These are phyloP conservation scores for Cygnus atratus DNA, from an alignment of 2,113 vertebrate genomes.

Conservation along the genomic window DNA sequence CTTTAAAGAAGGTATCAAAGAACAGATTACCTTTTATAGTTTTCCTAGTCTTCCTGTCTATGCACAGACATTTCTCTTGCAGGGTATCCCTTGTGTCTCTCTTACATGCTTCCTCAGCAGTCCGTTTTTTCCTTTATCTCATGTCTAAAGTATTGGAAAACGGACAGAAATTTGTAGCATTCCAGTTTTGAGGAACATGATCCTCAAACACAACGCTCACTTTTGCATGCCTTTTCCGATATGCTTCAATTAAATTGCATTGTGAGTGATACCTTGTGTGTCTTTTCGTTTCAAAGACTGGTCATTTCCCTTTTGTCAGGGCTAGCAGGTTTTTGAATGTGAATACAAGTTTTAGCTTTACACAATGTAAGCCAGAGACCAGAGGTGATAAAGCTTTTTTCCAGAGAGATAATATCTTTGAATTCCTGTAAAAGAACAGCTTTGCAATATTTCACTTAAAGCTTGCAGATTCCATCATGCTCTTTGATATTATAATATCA, in stretches of 20 bases:
- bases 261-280: not conserved
- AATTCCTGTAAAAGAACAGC: not conserved
- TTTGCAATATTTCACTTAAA: slow-evolving; percentile 4
- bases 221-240: not conserved
- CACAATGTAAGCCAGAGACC: not conserved
- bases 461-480: not conserved
- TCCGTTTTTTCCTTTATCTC: not conserved
- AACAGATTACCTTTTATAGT: not conserved
- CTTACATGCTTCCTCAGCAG: not conserved
- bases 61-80: not conserved
- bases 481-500: not conserved
- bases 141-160: not conserved
- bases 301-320: not conserved
- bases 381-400: not conserved
- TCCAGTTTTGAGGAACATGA: not conserved
- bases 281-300: not conserved
- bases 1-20: not conserved
- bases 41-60: not conserved
- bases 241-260: not conserved
- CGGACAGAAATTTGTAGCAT: not conserved
- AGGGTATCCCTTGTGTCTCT: not conserved
- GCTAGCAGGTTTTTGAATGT: not conserved
- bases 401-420: not conserved
- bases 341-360: not conserved
- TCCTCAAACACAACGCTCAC: not conserved